Evolutionary conservation across 2,888 invertebrate species (phyloP), one percentile per base, ranked within the genome.

Genomic region (Eupsilia transversa): DNA sequence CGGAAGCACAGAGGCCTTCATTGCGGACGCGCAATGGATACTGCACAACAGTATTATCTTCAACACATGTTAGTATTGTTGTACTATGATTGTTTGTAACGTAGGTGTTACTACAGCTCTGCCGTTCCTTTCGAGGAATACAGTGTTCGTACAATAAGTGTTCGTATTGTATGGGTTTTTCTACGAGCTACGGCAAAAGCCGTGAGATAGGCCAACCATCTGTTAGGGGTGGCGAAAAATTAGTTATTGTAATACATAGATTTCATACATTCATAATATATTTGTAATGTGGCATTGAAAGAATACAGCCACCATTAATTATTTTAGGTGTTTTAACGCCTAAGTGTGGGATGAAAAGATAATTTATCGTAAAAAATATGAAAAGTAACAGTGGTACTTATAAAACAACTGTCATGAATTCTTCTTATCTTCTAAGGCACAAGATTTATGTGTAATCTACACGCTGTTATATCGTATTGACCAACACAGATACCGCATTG

Each of bases 1-100:
- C 94, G 98, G 98, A 23, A 98, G 98, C 91, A 98, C 99, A 0
- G 98, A 99, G 89, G 98, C 98, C 4, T 99, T 99, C 94, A 96
- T 98, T 73, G 98, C 98, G 1, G 99, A 99, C 93, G 97, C 98
- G 14, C 98, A 98, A 92, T 99, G 99, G 99, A 98, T 99, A 89
- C 97, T 98, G 69, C 99, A 99, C 93, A 99, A 99, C 94, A 98
- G 98, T 90, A 98, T 98, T 77, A 98, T 99, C 81, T 99, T 98
- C 92, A 99, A 99, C 96, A 98, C 98, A 89, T 97, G 99, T 98
- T 97, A 97, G 97, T 96, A 72, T 80, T 56, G 4, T n/a, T 60
- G 9, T 38, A 60, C 9, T 33, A 3, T 46, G n/a, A 14, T 43
- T 43, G 14, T 63, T 20, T 41, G 20, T 41, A 17, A 9, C 9